phyloP scores from a whole-genome alignment of 2,113 vertebrate species.

The Malurus cyaneus region DNA sequence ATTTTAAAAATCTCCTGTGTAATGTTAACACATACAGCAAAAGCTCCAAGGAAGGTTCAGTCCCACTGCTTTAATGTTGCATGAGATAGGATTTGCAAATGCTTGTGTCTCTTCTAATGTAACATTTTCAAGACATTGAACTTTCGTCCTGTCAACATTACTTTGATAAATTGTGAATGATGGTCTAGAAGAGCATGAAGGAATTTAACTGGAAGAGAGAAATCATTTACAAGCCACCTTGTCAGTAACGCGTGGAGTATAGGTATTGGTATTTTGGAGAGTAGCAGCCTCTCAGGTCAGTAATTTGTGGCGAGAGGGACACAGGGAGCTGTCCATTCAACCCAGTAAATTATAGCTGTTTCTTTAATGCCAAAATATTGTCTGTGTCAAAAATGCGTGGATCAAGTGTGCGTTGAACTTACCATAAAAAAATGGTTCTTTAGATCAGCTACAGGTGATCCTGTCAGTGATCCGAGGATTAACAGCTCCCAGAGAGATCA shows the following conservation, averaged over 20 bases:
- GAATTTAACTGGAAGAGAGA: background rate
- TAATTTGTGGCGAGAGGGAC: background rate
- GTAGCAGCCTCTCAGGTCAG: background rate
- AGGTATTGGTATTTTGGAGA: background rate
- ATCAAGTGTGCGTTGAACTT: background rate
- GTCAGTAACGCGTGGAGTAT: background rate
- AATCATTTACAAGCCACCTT: background rate
- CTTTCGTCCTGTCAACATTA: background rate
- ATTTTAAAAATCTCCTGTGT: background rate
- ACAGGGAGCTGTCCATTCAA: background rate
- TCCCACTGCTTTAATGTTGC: background rate
- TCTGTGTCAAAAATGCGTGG: background rate
- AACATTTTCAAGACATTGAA: background rate
- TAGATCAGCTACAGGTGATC: background rate
- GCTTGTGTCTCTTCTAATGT: background rate
- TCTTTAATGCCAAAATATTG: background rate
- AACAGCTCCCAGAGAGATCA: background rate
- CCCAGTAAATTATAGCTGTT: background rate
- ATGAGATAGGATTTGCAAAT: background rate
- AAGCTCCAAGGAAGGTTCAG: background rate
- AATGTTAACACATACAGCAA: background rate
- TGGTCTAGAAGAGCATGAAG: background rate
- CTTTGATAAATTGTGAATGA: background rate
- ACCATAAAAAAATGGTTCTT: background rate
- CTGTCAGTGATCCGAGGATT: background rate